Percentiles rank a stretch among this genome's conserved stretches.
Conservation (phyloP, 2,888 invertebrate genomes). For the Glaucopsyche alexis region DNA sequence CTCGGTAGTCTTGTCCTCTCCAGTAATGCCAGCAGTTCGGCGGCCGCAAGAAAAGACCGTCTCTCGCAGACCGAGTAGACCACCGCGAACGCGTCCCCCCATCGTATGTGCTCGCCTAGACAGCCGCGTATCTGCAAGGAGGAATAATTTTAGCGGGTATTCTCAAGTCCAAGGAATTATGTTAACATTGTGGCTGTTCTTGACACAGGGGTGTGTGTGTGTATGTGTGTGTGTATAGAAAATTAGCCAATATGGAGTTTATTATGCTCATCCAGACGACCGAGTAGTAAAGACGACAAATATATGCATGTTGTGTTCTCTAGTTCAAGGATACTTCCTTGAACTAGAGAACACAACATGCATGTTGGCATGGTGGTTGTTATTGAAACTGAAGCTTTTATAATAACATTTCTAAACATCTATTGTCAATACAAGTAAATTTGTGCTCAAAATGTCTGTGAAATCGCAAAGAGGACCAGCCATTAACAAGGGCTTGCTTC, state of each 20-base stretch:
- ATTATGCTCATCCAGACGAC: no score
- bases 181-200: no score
- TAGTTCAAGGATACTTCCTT: no score
- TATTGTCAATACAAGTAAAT: not conserved
- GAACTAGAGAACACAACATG: no score
- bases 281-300: no score
- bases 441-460: not conserved
- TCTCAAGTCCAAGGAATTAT: no score
- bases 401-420: not conserved
- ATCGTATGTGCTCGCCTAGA: constrained; percentile 86
- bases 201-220: no score
- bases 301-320: no score
- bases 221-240: no score
- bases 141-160: not conserved
- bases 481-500: not conserved
- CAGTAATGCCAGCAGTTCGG: constrained; percentile 85
- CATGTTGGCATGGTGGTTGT: no score
- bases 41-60: constrained; percentile 81
- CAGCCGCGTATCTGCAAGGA: constrained; percentile 83
- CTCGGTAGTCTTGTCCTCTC: constrained; percentile 86
- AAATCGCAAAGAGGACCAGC: constrained; percentile 24
- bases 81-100: constrained; percentile 91
- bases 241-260: no score
- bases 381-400: no score
- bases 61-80: constrained; percentile 86